Evolutionary conservation across 2,888 invertebrate genomes (phyloP).

Genomic region (Onthophagus sagittarius): DNA sequence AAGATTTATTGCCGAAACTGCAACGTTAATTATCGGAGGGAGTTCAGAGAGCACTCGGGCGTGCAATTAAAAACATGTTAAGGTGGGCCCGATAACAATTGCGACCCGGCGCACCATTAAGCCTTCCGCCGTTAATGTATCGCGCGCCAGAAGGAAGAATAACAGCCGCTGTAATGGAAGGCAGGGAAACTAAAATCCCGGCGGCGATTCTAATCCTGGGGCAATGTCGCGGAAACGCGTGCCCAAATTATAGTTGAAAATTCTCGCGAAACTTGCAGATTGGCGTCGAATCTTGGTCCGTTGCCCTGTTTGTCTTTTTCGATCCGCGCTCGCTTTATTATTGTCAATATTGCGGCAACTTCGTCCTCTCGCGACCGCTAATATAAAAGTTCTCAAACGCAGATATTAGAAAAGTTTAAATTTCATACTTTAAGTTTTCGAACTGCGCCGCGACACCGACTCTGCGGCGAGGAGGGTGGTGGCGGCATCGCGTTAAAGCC

Average conservation of each 20-base stretch:
- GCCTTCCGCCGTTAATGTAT: not conserved
- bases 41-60: not conserved
- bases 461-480: not conserved
- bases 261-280: not conserved
- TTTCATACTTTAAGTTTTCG: constrained; percentile 6
- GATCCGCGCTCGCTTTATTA: constrained; percentile 2
- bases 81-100: not conserved
- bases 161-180: not conserved
- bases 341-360: constrained; percentile 3
- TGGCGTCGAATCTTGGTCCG: not conserved
- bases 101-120: not conserved
- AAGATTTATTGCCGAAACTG: not conserved
- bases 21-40: not conserved
- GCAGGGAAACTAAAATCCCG: not conserved
- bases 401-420: constrained; percentile 10
- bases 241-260: not conserved
- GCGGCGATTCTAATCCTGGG: not conserved
- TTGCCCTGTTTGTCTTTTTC: not conserved
- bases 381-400: constrained; percentile 7
- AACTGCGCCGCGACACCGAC: not conserved
- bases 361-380: not conserved
- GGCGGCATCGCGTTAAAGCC: constrained; percentile 1
- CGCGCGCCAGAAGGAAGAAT: not conserved
- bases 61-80: not conserved
- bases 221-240: not conserved